These are phyloP conservation scores for Ctenosaura bakeri DNA, from an alignment of 2,797 vertebrate species.

Conservation along the genomic window DNA sequence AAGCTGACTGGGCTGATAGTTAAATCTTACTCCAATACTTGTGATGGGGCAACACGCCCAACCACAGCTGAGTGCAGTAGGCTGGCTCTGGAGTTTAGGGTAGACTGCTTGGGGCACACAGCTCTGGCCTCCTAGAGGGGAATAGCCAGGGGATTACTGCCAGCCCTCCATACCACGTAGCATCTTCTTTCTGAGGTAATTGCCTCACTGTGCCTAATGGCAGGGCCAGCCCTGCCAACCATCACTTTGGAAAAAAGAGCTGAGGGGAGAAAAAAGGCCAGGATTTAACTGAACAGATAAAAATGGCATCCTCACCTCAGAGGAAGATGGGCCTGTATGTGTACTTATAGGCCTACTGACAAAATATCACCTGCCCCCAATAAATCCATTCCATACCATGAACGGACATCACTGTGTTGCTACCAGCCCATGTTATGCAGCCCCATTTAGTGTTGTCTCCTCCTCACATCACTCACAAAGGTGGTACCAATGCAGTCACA, in stretches of 20 bases:
- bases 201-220: neutral
- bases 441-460: neutral
- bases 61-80: neutral
- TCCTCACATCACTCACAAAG: slow-evolving; percentile 73
- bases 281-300: neutral
- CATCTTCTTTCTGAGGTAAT: neutral
- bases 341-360: neutral
- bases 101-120: neutral
- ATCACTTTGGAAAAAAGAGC: neutral
- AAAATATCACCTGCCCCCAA: neutral
- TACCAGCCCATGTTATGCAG: neutral
- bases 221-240: neutral
- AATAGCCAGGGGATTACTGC: neutral
- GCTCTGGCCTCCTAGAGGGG: neutral
- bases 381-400: neutral
- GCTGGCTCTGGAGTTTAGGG: neutral
- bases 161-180: neutral
- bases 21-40: neutral
- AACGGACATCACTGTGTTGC: neutral
- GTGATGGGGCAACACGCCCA: neutral
- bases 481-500: slow-evolving; percentile 66
- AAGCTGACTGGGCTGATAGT: neutral
- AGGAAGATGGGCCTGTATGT: neutral
- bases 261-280: neutral
- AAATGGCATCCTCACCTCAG: neutral